Evolutionary conservation across 2,797 vertebrate genomes (phyloP).

Genomic region (Propithecus perrieri): DNA sequence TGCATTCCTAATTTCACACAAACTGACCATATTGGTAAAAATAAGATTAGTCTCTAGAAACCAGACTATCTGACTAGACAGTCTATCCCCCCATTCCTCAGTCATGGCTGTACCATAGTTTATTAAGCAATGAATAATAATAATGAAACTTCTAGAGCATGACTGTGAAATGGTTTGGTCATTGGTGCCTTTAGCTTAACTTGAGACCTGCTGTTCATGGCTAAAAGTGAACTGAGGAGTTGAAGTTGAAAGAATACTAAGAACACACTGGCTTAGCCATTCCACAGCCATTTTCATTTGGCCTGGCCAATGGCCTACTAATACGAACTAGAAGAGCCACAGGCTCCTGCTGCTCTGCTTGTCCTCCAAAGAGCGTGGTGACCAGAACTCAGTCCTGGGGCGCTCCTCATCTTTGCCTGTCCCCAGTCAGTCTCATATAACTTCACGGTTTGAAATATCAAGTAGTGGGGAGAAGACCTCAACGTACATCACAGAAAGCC

Average conservation of each 20-base stretch:
- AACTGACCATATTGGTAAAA: background rate
- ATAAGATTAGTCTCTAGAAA: background rate
- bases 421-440: background rate
- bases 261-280: background rate
- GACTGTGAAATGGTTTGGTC: background rate
- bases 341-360: background rate
- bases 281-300: background rate
- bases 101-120: background rate
- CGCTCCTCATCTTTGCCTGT: no score
- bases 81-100: background rate
- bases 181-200: background rate
- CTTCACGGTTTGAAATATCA: background rate
- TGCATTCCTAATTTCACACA: background rate
- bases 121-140: background rate
- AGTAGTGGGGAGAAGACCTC: accelerated
- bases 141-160: background rate
- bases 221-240: background rate
- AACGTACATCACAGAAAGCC: background rate
- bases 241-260: background rate
- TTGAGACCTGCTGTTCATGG: background rate
- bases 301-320: background rate
- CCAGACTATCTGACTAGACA: background rate
- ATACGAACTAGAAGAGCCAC: background rate
- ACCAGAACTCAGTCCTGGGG: background rate
- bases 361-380: background rate